Evolutionary conservation across 2,113 vertebrate species (phyloP), one percentile per base, ranked within the genome.

Genomic region (Pteruthius melanotis): DNA sequence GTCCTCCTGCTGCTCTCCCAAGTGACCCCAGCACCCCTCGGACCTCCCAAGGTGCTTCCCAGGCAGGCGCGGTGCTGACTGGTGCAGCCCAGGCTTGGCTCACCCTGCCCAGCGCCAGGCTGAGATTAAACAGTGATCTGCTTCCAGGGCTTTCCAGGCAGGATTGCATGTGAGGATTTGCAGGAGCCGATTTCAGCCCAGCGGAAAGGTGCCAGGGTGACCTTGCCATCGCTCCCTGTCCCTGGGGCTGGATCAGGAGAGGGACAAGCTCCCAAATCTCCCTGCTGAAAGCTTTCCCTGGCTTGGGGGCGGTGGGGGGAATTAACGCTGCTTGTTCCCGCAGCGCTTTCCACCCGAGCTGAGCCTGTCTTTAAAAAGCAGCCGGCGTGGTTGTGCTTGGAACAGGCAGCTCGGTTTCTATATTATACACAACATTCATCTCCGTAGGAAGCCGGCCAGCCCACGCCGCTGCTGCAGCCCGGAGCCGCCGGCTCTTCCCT

Each of bases 291-390:
- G 7, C 5, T 1, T 60, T 27, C 22, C 44, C 63, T 21, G 64
- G 37, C 45, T 52, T 17, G 57, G 37, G 42, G 57, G 85, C 65
- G 66, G 61, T 2, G 8, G 7, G 66, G 27, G 61, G 66, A 52
- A 40, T 83, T 35, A 72, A 13, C 5, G 3, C 57, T 11, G 53
- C 61, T 35, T 35, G 7, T 72, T 89, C 63, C 66, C 14, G 77
- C 84, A 27, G 76, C 31, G 0, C 44, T 77, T 54, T 45, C 39
- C 47, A 26, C 27, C 57, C 8, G 2, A 85, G 66, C 89, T 69
- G n/a, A 90, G 91, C 57, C 56, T n/a, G 80, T 76, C 94, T 96
- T 92, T 95, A 95, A 92, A 95, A 95, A 95, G 91, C 94, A 95
- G 72, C 83, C 68, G 6, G 76, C 59, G 83, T 96, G 93, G 91